Percentiles rank a stretch among this genome's conserved stretches.
Conservation (phyloP, 2,113 vertebrate genomes). For the Neomonachus schauinslandi region DNA sequence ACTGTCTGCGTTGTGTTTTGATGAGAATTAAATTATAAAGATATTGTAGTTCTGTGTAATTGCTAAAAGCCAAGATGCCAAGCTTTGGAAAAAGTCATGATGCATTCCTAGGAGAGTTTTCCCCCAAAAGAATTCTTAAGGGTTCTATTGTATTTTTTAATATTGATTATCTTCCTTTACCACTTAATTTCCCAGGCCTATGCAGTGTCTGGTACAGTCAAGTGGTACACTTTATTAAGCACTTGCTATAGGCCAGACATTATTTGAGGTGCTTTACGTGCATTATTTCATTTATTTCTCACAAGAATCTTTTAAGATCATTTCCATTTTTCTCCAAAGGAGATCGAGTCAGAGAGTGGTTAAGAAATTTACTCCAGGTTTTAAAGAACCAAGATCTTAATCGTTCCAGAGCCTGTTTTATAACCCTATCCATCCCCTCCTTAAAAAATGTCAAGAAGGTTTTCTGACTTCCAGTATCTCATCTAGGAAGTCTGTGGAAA, state of each 20-base stretch:
- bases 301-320: background rate
- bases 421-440: background rate
- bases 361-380: constrained; percentile 11
- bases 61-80: constrained; percentile 52
- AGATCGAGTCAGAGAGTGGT: background rate
- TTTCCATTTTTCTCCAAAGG: background rate
- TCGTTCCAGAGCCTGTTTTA: background rate
- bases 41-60: background rate
- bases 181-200: background rate
- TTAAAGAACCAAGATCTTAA: background rate
- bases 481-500: background rate
- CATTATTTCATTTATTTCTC: background rate
- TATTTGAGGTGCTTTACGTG: background rate
- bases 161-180: background rate
- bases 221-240: background rate
- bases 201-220: background rate
- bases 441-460: background rate
- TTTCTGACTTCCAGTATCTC: background rate
- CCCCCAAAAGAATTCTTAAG: background rate
- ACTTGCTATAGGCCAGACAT: background rate
- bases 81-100: background rate
- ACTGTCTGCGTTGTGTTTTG: background rate
- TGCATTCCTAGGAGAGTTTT: constrained; percentile 37
- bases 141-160: background rate
- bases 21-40: constrained; percentile 44